Conservation (phyloP, 1,140 invertebrate species). For the Drosophila miranda region DNA sequence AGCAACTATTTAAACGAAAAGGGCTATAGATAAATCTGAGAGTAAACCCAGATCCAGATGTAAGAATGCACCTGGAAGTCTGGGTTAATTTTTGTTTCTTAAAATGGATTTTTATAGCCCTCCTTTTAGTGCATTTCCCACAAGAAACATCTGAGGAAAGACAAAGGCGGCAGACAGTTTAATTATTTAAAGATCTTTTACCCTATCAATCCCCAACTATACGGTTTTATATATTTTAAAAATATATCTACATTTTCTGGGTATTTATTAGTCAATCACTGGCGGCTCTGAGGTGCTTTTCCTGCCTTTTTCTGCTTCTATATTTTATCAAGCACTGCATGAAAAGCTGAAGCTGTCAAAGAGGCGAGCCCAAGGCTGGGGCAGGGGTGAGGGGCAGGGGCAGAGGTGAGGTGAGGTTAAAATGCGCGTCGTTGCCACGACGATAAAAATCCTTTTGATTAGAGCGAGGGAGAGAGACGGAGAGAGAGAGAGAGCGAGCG, state of each 20-base stretch:
- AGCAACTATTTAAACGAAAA: no score
- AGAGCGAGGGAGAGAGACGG: slow-evolving; percentile 26
- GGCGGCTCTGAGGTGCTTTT: slow-evolving; percentile 18
- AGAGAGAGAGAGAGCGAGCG: background rate
- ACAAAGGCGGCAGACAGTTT: no score
- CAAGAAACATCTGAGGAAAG: no score
- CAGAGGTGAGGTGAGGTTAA: slow-evolving; percentile 22
- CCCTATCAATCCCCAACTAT: no score
- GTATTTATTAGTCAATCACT: slow-evolving; percentile 49
- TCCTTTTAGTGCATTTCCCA: no score
- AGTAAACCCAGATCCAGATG: no score
- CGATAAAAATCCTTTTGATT: slow-evolving; percentile 81
- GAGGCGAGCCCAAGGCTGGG: background rate
- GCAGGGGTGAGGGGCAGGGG: background rate
- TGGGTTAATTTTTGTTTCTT: no score
- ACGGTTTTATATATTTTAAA: slow-evolving; percentile 14
- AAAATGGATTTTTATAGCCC: no score
- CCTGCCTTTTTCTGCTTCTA: slow-evolving; percentile 7
- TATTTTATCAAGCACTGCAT: slow-evolving; percentile 46
- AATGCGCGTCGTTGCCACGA: slow-evolving; percentile 46
- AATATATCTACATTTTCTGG: slow-evolving; percentile 8
- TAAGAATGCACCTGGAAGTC: no score
- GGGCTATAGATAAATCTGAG: no score
- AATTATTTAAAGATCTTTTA: no score
- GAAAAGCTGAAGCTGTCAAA: slow-evolving; percentile 55